phyloP scores from a whole-genome alignment of 2,888 invertebrate species.

The Drosophila borborema region DNA sequence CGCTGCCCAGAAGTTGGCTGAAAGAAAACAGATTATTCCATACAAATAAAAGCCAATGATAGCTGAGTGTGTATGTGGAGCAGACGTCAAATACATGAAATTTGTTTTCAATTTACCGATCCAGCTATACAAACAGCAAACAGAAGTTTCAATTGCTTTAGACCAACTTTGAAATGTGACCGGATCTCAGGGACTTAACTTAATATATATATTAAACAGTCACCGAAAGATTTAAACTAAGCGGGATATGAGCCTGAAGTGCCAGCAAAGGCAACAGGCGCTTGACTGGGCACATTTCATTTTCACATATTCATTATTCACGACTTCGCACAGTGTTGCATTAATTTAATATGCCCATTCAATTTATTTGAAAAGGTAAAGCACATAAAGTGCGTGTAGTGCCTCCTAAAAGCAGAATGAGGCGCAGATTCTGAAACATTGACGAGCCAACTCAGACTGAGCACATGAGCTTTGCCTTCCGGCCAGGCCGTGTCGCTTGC shows the following conservation, averaged over 20 bases:
- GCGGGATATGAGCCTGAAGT: constrained; percentile 16
- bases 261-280: constrained; percentile 20
- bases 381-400: constrained; percentile 67
- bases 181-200: no score
- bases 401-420: constrained; percentile 60
- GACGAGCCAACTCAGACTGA: constrained; percentile 34
- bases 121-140: background rate
- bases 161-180: background rate
- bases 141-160: background rate
- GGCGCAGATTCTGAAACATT: constrained; percentile 62
- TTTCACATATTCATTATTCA: constrained; percentile 29
- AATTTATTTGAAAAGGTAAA: constrained; percentile 60
- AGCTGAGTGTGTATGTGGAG: background rate
- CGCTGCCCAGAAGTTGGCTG: constrained; percentile 5
- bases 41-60: background rate
- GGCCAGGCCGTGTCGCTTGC: constrained; percentile 20
- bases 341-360: constrained; percentile 58
- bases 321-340: constrained; percentile 44
- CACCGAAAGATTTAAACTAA: background rate
- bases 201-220: background rate
- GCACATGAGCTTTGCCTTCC: constrained; percentile 55
- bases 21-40: background rate
- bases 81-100: background rate
- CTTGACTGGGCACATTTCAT: constrained; percentile 15
- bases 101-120: background rate